Evolutionary conservation across 2,113 vertebrate species (phyloP), one percentile per base, ranked within the genome.

Genomic region (Amphiprion percula): DNA sequence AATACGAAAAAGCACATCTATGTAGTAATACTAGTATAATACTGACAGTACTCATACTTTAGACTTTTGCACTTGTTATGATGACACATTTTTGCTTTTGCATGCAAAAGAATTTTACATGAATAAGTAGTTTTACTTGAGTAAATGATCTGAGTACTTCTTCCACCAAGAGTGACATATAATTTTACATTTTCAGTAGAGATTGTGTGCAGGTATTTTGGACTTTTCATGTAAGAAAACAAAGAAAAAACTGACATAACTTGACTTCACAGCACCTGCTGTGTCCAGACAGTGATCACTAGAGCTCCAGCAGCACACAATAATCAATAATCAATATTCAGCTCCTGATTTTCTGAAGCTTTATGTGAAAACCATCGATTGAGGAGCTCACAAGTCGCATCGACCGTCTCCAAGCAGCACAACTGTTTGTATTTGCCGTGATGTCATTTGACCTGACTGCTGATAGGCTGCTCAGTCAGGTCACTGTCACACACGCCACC

Each of bases 361-460:
- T 75, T 4, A 60, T 21, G 6, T 44, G 61, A 33, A 56, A 14
- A 8, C 10, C 6, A 24, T 5, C 58, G 46, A 68, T 47, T 50
- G 49, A 76, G 59, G 54, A 72, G 55, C 52, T 66, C 73, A 11
- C 28, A 26, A 30, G 64, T 21, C 7, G 4, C 19, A 28, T 37
- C 7, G 4, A 14, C 54, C 55, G 53, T 64, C 58, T 12, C 41
- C 39, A n/a, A 19, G 26, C 55, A 56, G 53, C 68, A 80, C 21
- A 63, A 60, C 46, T 68, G 30, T 90, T 82, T 75, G n/a, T 68
- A 74, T 71, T 70, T 24, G 65, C 69, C 53, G 56, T 83, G 88
- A 91, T 91, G 84, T 90, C 84, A 88, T 87, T 59, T 70, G 84
- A 90, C 80, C 88, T 83, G 75, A 85, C 67, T 79, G 58, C 86